Percentiles rank a stretch among this genome's conserved stretches.
These are phyloP conservation scores for Drosophila paulistorum DNA, from an alignment of 1,140 invertebrate genomes.

Conservation along the genomic window DNA sequence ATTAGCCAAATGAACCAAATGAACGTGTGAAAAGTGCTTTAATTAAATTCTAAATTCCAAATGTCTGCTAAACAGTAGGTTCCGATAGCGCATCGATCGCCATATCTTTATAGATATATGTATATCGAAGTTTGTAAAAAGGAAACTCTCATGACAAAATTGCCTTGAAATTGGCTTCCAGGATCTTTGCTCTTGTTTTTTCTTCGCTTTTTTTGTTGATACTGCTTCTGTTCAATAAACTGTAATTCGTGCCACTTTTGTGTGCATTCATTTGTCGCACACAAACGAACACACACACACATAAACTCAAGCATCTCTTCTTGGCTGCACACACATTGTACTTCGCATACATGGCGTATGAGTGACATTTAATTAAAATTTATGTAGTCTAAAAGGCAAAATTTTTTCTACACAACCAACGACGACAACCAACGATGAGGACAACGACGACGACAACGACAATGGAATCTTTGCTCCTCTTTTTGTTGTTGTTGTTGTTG, in stretches of 20 bases:
- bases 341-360: constrained; percentile 76
- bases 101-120: too few relatives aligned
- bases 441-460: constrained; percentile 6
- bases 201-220: constrained; percentile 11
- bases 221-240: constrained; percentile 70
- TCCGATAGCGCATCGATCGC: too few relatives aligned
- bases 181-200: constrained; percentile 8
- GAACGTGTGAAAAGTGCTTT: too few relatives aligned
- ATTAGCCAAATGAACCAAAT: too few relatives aligned
- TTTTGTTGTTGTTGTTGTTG: constrained; percentile 4
- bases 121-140: too few relatives aligned
- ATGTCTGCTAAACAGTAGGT: too few relatives aligned
- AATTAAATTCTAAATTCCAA: too few relatives aligned
- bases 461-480: constrained; percentile 17
- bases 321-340: constrained; percentile 52
- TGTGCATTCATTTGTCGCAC: constrained; percentile 75
- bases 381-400: constrained; percentile 75
- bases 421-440: constrained; percentile 15
- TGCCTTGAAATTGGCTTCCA: neutral
- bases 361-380: constrained; percentile 81
- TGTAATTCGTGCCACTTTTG: constrained; percentile 76
- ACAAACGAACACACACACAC: constrained; percentile 18
- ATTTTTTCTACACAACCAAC: constrained; percentile 51
- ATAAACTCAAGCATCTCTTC: constrained; percentile 34
- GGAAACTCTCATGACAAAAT: neutral